These are phyloP conservation scores for Ophthalmolycus amberensis DNA, from an alignment of 2,113 vertebrate species.

Conservation along the genomic window DNA sequence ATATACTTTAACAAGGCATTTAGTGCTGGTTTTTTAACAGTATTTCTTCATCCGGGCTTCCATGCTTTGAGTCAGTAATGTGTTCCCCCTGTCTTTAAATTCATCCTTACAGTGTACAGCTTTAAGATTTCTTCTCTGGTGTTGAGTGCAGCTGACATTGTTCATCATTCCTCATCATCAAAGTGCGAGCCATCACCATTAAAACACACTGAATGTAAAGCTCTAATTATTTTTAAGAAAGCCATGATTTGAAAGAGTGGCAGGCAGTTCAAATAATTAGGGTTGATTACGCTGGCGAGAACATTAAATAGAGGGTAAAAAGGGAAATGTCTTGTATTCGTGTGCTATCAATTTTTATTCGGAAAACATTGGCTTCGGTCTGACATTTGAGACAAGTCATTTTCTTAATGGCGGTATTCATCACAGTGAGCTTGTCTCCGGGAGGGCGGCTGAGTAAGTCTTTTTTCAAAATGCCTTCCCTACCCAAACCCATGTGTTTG, in stretches of 20 bases:
- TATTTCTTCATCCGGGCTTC: neutral
- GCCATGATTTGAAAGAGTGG: slow-evolving; percentile 64
- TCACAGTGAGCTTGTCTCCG: slow-evolving; percentile 58
- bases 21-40: neutral
- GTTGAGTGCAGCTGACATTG: slow-evolving; percentile 28
- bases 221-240: slow-evolving; percentile 71
- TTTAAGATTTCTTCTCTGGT: slow-evolving; percentile 29
- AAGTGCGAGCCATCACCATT: slow-evolving; percentile 34
- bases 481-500: slow-evolving; percentile 49
- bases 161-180: slow-evolving; percentile 48
- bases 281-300: slow-evolving; percentile 69
- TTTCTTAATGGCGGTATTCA: slow-evolving; percentile 75
- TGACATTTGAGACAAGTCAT: slow-evolving; percentile 81
- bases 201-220: slow-evolving; percentile 43
- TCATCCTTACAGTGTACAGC: slow-evolving; percentile 15
- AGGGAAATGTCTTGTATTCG: slow-evolving; percentile 58
- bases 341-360: slow-evolving; percentile 73
- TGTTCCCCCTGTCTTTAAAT: neutral
- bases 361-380: slow-evolving; percentile 64
- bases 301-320: slow-evolving; percentile 62
- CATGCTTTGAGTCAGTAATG: slow-evolving; percentile 10
- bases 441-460: slow-evolving; percentile 38
- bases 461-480: slow-evolving; percentile 64
- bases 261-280: slow-evolving; percentile 76
- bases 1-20: neutral